Evolutionary conservation across 2,888 invertebrate genomes (phyloP).

Genomic region (Eudasyphora cyanicolor): DNA sequence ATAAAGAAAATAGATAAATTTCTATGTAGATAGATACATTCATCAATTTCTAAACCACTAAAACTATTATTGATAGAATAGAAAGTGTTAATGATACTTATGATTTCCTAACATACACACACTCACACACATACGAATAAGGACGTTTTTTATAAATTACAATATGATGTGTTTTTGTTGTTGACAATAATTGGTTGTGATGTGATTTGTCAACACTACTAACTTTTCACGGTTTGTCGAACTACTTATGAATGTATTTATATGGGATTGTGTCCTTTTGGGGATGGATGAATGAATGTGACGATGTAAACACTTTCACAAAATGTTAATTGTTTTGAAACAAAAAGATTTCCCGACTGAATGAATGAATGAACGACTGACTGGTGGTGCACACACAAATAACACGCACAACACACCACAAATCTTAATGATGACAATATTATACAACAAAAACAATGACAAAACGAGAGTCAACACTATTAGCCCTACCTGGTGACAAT

Average conservation of each 20-base stretch:
- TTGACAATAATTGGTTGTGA: slow-evolving; percentile 5
- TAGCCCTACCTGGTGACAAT: background rate
- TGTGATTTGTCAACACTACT: slow-evolving; percentile 25
- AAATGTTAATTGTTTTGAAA: background rate
- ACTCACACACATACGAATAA: background rate
- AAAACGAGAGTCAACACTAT: slow-evolving; percentile 2
- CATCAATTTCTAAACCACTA: too few species aligned
- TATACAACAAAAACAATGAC: background rate
- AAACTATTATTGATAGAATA: too few species aligned
- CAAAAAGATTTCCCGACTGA: background rate
- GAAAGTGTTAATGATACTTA: too few species aligned
- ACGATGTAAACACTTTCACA: slow-evolving; percentile 9
- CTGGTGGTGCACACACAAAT: background rate
- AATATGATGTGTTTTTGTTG: background rate
- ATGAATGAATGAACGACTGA: background rate
- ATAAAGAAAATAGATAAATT: too few species aligned
- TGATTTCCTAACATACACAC: too few species aligned
- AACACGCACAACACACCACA: background rate
- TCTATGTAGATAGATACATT: too few species aligned
- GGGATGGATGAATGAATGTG: background rate
- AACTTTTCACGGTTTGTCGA: slow-evolving; percentile 11
- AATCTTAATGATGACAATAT: slow-evolving; percentile 5
- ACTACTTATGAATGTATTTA: background rate
- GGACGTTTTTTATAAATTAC: too few species aligned
- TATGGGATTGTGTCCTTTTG: background rate